Conservation (phyloP, 2,113 vertebrate species). For the Pelusios castaneus region DNA sequence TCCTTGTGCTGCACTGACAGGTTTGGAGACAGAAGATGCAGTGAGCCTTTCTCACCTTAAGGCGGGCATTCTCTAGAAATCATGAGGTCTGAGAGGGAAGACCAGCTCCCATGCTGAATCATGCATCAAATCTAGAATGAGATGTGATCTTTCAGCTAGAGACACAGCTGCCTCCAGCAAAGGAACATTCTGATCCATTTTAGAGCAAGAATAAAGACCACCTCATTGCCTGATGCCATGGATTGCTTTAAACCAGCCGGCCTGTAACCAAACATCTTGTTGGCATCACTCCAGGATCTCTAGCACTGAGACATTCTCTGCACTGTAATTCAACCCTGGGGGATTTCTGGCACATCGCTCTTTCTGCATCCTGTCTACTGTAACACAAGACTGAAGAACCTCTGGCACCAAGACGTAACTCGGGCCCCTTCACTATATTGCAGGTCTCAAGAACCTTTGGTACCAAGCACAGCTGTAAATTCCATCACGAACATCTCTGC, state of each 20-base stretch:
- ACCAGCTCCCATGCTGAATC: neutral
- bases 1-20: neutral
- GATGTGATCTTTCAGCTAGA: neutral
- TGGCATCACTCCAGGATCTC: neutral
- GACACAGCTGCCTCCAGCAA: neutral
- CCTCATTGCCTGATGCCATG: neutral
- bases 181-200: neutral
- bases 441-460: neutral
- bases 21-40: neutral
- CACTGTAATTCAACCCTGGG: neutral
- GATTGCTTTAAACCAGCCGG: neutral
- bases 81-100: neutral
- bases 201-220: neutral
- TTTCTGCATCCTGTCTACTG: accelerated
- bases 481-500: neutral
- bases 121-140: neutral
- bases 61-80: neutral
- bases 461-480: neutral
- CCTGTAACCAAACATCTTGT: neutral
- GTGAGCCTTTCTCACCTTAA: neutral
- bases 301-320: neutral
- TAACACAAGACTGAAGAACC: neutral
- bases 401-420: neutral
- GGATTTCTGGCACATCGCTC: neutral
- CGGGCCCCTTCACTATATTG: neutral